Evolutionary conservation across 37 sponge, comb jelly and placozoan genomes (phyloP).

Genomic region (Ianthella basta): DNA sequence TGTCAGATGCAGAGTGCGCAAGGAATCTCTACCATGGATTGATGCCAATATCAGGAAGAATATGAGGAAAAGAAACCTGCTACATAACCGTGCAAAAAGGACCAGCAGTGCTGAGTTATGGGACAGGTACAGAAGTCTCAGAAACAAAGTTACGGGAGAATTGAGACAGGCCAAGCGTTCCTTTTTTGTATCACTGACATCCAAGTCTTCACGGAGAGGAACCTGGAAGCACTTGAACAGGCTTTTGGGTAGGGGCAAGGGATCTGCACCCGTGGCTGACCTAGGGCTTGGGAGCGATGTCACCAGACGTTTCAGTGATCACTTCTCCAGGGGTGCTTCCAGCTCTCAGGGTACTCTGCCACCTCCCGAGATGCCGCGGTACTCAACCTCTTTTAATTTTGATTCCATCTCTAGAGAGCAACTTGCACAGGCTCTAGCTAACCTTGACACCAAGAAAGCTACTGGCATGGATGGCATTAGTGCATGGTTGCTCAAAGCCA

Average conservation of each 20-base stretch:
- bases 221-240: too few species aligned
- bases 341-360: too few species aligned
- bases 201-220: too few species aligned
- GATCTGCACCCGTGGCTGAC: too few species aligned
- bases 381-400: too few species aligned
- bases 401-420: too few species aligned
- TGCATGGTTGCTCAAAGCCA: constrained; percentile 9
- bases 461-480: constrained; percentile 28
- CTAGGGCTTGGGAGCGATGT: too few species aligned
- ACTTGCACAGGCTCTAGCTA: neutral
- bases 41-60: neutral
- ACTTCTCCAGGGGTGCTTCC: too few species aligned
- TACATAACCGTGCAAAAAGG: neutral
- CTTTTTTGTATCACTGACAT: neutral
- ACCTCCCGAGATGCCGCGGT: too few species aligned
- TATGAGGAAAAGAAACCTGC: neutral
- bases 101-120: neutral
- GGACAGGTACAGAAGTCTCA: neutral
- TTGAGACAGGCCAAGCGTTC: neutral
- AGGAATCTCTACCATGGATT: neutral
- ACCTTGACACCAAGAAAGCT: constrained; percentile 2
- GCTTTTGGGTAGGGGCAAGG: too few species aligned
- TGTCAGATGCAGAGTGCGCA: too few species aligned
- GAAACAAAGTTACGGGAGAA: constrained; percentile 1
- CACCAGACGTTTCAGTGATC: too few species aligned